Evolutionary conservation across 2,797 vertebrate species (phyloP).

Genomic region (Cichlasoma orientale): DNA sequence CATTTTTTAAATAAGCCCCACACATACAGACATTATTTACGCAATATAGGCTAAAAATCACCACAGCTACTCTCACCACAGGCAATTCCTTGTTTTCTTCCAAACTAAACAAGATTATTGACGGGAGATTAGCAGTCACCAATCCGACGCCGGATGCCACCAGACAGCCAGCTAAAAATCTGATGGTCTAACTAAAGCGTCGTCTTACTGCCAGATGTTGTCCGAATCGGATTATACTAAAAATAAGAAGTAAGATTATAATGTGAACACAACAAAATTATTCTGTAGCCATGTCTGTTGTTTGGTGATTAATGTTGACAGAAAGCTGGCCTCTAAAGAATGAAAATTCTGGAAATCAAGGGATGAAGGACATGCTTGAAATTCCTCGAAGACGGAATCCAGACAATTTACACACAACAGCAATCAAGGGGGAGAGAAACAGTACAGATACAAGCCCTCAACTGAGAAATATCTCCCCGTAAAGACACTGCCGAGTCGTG

Average conservation of each 20-base stretch:
- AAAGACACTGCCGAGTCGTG: slow-evolving; percentile 12
- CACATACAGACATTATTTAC: slow-evolving; percentile 9
- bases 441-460: background rate
- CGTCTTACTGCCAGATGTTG: slow-evolving; percentile 8
- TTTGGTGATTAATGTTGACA: background rate
- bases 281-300: background rate
- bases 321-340: slow-evolving; percentile 22
- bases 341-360: slow-evolving; percentile 54
- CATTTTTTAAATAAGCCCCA: slow-evolving; percentile 12
- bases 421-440: background rate
- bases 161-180: slow-evolving; percentile 32
- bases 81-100: slow-evolving; percentile 24
- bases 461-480: background rate
- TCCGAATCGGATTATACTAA: background rate
- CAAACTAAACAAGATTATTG: slow-evolving; percentile 47
- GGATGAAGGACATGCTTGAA: slow-evolving; percentile 58
- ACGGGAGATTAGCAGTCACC: slow-evolving; percentile 54
- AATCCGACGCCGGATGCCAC: slow-evolving; percentile 28
- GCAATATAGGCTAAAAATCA: background rate
- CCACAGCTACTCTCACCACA: background rate
- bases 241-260: background rate
- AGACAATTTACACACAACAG: background rate
- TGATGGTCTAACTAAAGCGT: slow-evolving; percentile 7
- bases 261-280: fast-evolving
- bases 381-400: slow-evolving; percentile 49